These are phyloP conservation scores for Ectemnius cavifrons DNA, from an alignment of 2,888 invertebrate species.

Conservation along the genomic window DNA sequence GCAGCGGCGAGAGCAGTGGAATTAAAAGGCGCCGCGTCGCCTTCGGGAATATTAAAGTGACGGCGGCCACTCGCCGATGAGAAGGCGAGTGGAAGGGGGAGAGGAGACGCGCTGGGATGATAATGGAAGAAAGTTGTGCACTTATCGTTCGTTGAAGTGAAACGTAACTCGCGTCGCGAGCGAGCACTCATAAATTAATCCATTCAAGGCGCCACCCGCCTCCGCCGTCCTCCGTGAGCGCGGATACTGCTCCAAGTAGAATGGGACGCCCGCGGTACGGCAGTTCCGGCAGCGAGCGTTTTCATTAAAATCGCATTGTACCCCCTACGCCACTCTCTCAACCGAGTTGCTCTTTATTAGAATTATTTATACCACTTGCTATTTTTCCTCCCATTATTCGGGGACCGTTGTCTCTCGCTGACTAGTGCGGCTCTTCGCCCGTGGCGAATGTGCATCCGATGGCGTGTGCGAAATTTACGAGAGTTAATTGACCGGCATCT, in stretches of 20 bases:
- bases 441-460: too few relatives aligned
- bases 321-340: not conserved
- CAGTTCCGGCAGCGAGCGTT: not conserved
- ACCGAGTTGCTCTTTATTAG: too few relatives aligned
- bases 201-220: conserved; percentile 10
- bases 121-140: conserved; percentile 12
- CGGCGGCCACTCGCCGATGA: not conserved
- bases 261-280: not conserved
- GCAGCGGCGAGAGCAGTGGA: not conserved
- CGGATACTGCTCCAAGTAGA: conserved; percentile 6
- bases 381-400: too few relatives aligned
- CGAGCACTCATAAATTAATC: conserved; percentile 31
- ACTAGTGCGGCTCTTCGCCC: too few relatives aligned
- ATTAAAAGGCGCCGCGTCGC: conserved; percentile 7
- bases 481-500: too few relatives aligned
- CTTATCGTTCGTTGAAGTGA: not conserved
- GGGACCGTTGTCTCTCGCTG: too few relatives aligned
- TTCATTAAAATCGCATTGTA: not conserved
- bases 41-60: conserved; percentile 7
- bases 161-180: not conserved
- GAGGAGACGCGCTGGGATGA: not conserved
- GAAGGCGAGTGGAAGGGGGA: too few relatives aligned
- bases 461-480: too few relatives aligned
- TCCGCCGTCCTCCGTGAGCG: not conserved
- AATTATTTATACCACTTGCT: too few relatives aligned